These are phyloP conservation scores for Gallinago undulata DNA, from an alignment of 2,113 vertebrate species.

Conservation along the genomic window DNA sequence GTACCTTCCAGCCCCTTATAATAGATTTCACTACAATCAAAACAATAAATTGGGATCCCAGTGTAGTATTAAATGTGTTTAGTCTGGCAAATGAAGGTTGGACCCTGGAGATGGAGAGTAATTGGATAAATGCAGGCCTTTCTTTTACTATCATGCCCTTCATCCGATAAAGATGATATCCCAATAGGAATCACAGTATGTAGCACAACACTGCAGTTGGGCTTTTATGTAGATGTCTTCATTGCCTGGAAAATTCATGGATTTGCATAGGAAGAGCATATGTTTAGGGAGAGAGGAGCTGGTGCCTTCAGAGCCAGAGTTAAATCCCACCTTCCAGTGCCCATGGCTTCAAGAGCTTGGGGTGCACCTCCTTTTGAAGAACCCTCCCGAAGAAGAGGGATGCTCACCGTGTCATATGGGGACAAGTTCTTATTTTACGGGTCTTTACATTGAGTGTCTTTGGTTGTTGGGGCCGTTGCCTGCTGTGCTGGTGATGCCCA, in stretches of 20 bases:
- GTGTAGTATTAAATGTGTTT: conserved; percentile 58
- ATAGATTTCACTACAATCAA: conserved; percentile 52
- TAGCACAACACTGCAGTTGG: background rate
- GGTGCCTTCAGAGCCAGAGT: background rate
- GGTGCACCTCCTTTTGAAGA: background rate
- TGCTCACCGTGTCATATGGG: background rate
- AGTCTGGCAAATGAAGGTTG: conserved; percentile 56
- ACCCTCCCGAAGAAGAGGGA: background rate
- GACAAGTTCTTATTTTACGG: background rate
- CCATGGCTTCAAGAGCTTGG: background rate
- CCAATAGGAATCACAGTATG: conserved; percentile 11
- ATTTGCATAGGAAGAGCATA: background rate
- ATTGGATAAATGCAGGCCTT: conserved; percentile 49
- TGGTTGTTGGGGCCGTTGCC: background rate
- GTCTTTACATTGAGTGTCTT: background rate
- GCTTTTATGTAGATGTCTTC: conserved; percentile 16
- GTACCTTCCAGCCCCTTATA: conserved; percentile 46
- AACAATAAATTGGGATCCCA: conserved; percentile 54
- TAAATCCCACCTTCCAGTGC: background rate
- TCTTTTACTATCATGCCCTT: conserved; percentile 42
- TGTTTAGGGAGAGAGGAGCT: background rate
- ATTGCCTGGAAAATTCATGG: conserved; percentile 3
- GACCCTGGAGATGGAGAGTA: conserved; percentile 54
- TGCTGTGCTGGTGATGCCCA: background rate
- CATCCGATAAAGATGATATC: conserved; percentile 39